These are phyloP conservation scores for Panthera tigris DNA, from an alignment of 2,113 vertebrate species.

Conservation along the genomic window DNA sequence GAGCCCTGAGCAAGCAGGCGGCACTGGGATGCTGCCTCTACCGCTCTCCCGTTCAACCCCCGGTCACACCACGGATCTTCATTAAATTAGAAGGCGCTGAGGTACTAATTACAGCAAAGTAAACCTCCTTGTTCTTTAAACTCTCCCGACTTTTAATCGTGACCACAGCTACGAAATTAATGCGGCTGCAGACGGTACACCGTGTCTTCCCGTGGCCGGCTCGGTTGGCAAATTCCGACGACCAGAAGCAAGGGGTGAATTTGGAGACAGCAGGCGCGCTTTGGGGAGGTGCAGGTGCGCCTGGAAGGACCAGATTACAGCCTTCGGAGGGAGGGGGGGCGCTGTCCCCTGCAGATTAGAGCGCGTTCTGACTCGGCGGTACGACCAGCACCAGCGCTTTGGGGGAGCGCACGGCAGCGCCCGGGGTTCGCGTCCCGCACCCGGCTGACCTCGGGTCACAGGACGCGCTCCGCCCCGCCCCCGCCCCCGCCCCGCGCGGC, in stretches of 20 bases:
- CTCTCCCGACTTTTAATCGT: background rate
- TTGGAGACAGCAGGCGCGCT: background rate
- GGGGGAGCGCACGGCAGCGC: background rate
- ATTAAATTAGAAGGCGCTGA: rapidly evolving
- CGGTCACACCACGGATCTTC: background rate
- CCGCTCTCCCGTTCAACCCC: background rate
- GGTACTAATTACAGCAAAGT: rapidly evolving
- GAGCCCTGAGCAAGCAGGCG: background rate
- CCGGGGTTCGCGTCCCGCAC: background rate
- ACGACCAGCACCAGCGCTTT: background rate
- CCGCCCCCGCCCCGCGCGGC: background rate
- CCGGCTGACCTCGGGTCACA: rapidly evolving
- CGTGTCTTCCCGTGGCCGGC: background rate
- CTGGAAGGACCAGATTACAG: background rate
- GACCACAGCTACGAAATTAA: background rate
- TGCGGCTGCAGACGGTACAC: background rate
- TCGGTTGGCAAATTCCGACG: background rate
- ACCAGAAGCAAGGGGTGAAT: background rate
- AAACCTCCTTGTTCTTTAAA: background rate
- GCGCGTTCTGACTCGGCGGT: slow-evolving; percentile 58
- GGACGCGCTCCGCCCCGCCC: background rate
- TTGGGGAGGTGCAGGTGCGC: background rate
- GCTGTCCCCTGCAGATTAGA: slow-evolving; percentile 17
- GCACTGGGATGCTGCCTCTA: rapidly evolving
- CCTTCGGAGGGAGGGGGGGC: background rate